Evolutionary conservation across 2,113 vertebrate genomes (phyloP).

Genomic region (Hyla sarda): DNA sequence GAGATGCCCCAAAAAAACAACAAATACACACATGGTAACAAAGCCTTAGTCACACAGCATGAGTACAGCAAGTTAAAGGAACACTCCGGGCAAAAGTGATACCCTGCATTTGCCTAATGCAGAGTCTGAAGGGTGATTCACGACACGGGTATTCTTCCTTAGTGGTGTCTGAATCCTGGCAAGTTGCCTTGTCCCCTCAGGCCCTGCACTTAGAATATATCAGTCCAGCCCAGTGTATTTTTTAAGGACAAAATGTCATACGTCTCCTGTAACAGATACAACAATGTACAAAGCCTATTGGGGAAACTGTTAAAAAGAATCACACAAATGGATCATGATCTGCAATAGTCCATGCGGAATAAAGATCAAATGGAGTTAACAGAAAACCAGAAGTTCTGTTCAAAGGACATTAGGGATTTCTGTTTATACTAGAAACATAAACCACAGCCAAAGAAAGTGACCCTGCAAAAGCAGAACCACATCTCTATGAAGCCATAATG

Average conservation of each 20-base stretch:
- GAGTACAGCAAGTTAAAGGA: not conserved
- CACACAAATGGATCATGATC: not conserved
- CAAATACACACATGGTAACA: not conserved
- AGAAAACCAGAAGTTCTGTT: not conserved
- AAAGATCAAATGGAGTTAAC: not conserved
- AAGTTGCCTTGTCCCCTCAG: not conserved
- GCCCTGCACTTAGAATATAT: not conserved
- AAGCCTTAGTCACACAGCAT: not conserved
- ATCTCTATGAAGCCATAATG: not conserved
- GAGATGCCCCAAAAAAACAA: not conserved
- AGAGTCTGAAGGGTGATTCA: not conserved
- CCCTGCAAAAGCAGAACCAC: not conserved
- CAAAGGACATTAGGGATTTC: not conserved
- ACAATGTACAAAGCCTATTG: not conserved
- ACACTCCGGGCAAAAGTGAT: not conserved
- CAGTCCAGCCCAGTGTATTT: not conserved
- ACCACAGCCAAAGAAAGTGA: not conserved
- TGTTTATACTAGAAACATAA: not conserved
- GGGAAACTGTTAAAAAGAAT: not conserved
- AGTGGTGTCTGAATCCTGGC: not conserved
- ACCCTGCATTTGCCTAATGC: not conserved
- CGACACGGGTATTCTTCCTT: not conserved
- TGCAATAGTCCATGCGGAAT: not conserved
- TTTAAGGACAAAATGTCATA: not conserved
- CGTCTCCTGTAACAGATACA: constrained; percentile 26